Evolutionary conservation across 53 echinoderm and acorn worm genomes (phyloP).

Genomic region (Stichopus horrens): DNA sequence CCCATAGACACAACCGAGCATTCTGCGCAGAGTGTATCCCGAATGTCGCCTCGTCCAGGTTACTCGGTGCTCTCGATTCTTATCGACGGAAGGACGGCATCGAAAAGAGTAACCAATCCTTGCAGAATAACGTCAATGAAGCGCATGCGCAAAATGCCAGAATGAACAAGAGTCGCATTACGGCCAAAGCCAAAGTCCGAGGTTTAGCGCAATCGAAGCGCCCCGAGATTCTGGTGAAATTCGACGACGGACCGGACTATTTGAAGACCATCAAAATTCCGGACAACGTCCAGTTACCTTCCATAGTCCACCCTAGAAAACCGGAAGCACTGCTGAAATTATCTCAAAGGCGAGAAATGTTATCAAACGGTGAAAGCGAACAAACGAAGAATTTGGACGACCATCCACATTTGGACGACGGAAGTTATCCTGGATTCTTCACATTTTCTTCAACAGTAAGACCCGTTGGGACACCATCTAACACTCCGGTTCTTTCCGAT

Average conservation of each 20-base stretch:
- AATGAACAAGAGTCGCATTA: neutral
- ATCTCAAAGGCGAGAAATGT: neutral
- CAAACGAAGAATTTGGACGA: neutral
- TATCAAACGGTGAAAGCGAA: neutral
- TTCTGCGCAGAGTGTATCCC: constrained; percentile 25
- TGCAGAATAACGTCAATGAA: neutral
- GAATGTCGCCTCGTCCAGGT: neutral
- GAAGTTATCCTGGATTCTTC: neutral
- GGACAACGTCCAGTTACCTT: neutral
- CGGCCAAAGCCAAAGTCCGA: neutral
- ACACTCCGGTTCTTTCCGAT: neutral
- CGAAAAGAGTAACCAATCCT: neutral
- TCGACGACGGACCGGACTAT: constrained; percentile 2
- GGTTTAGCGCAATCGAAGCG: neutral
- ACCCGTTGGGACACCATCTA: neutral
- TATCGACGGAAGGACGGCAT: neutral
- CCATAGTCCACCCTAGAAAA: neutral
- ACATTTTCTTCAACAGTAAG: constrained; percentile 11
- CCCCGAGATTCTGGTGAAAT: constrained; percentile 18
- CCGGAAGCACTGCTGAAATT: neutral
- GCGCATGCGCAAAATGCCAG: neutral
- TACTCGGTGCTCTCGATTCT: constrained; percentile 6
- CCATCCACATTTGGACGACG: neutral
- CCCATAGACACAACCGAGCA: neutral
- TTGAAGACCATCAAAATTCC: neutral